phyloP scores from a whole-genome alignment of 2,113 vertebrate species.

The Psilopogon haemacephalus region DNA sequence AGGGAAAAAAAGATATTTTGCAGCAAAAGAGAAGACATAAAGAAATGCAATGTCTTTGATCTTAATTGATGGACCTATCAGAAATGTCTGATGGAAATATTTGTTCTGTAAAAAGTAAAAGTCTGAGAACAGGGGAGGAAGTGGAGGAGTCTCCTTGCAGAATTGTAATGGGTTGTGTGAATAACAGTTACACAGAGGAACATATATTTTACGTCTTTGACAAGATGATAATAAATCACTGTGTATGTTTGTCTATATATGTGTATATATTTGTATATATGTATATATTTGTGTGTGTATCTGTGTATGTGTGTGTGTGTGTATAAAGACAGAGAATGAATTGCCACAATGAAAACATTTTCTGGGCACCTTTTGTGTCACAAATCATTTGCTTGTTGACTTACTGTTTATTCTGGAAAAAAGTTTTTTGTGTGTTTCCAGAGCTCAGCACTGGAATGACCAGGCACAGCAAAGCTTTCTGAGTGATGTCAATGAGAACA shows the following conservation, averaged over 20 bases:
- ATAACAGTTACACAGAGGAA: background rate
- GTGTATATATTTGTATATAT: background rate
- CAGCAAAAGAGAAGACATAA: background rate
- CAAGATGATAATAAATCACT: background rate
- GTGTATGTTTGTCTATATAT: background rate
- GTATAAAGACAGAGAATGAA: background rate
- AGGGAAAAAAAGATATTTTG: background rate
- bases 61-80: background rate
- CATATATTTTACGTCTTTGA: background rate
- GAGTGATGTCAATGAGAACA: background rate
- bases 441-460: background rate
- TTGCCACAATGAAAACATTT: background rate
- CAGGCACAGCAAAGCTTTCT: background rate
- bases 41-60: background rate
- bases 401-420: background rate
- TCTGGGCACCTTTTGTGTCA: background rate
- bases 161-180: background rate
- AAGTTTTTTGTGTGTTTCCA: background rate
- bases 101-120: background rate
- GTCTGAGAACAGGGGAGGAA: background rate
- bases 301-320: fast-evolving
- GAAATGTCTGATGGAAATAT: background rate
- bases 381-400: background rate
- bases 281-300: background rate
- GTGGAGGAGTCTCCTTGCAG: background rate